Conservation (phyloP, 2,888 invertebrate species). For the Perithous albicinctus region DNA sequence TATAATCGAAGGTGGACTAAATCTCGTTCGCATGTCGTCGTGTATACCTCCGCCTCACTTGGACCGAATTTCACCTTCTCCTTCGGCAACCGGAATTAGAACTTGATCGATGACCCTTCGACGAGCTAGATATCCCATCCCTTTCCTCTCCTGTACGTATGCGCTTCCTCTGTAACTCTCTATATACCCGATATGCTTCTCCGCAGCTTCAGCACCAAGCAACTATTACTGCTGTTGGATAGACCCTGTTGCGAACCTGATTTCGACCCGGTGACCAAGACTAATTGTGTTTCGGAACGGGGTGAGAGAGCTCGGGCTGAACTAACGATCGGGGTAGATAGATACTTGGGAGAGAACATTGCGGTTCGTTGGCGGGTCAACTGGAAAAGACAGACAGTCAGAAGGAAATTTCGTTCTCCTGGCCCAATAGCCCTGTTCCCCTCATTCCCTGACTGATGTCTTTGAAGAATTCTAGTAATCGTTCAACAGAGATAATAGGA, state of each 20-base stretch:
- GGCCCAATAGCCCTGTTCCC: slow-evolving; percentile 8
- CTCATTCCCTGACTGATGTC: slow-evolving; percentile 3
- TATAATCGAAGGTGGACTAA: slow-evolving; percentile 18
- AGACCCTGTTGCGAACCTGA: slow-evolving; percentile 63
- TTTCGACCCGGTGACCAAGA: slow-evolving; percentile 69
- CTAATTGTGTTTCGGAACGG: slow-evolving; percentile 68
- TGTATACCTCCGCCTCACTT: slow-evolving; percentile 21
- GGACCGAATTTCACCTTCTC: slow-evolving; percentile 51
- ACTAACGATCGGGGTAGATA: slow-evolving; percentile 59
- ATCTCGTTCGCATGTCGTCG: slow-evolving; percentile 31
- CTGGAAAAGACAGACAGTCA: neutral
- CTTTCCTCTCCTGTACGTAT: neutral
- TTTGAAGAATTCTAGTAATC: slow-evolving; percentile 55
- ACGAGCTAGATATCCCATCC: slow-evolving; percentile 27
- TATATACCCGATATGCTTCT: slow-evolving; percentile 14
- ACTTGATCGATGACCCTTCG: slow-evolving; percentile 65
- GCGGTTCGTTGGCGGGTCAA: slow-evolving; percentile 11
- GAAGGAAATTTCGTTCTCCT: slow-evolving; percentile 47
- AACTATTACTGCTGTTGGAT: slow-evolving; percentile 46
- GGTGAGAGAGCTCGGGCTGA: slow-evolving; percentile 41
- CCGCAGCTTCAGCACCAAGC: slow-evolving; percentile 26
- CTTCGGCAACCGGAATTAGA: slow-evolving; percentile 58
- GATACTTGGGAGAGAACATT: slow-evolving; percentile 49
- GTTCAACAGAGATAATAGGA: slow-evolving; percentile 43
- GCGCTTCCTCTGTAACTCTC: neutral